Percentiles rank a stretch among this genome's conserved stretches.
These are phyloP conservation scores for human DNA, from an alignment of 2,113 vertebrate species.

Conservation along the genomic window DNA sequence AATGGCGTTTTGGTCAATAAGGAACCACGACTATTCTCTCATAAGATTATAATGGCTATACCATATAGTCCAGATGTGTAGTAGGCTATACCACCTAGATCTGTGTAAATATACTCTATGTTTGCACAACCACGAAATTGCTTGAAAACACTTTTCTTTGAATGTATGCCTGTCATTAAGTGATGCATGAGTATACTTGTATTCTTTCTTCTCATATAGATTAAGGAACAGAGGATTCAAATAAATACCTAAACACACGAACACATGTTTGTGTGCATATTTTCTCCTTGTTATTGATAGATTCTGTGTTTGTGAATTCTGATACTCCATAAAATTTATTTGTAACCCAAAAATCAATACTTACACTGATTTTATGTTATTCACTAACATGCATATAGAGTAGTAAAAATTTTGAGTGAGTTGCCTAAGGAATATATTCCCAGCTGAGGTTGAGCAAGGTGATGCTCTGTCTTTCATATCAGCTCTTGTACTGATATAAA, in stretches of 20 bases:
- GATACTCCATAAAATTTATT: neutral
- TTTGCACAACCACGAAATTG: neutral
- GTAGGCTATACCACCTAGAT: neutral
- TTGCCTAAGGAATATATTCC: neutral
- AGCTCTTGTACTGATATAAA: neutral
- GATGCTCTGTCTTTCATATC: neutral
- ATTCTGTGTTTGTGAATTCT: neutral
- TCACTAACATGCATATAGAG: neutral
- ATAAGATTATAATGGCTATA: neutral
- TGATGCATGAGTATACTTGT: neutral
- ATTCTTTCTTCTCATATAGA: neutral
- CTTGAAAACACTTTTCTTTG: neutral
- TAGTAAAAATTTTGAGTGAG: neutral
- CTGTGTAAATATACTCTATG: neutral
- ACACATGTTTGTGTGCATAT: neutral
- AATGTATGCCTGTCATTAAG: neutral
- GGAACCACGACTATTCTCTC: neutral
- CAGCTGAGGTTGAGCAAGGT: neutral
- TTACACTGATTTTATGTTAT: neutral
- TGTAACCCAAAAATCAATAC: neutral
- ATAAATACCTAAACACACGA: neutral
- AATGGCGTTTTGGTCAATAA: neutral
- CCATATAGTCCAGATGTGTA: neutral
- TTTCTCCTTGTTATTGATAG: neutral
- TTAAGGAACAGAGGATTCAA: neutral